Base-by-base conservation (phyloP, 2,797 vertebrate species). In the Lophotriccus pileatus region DNA sequence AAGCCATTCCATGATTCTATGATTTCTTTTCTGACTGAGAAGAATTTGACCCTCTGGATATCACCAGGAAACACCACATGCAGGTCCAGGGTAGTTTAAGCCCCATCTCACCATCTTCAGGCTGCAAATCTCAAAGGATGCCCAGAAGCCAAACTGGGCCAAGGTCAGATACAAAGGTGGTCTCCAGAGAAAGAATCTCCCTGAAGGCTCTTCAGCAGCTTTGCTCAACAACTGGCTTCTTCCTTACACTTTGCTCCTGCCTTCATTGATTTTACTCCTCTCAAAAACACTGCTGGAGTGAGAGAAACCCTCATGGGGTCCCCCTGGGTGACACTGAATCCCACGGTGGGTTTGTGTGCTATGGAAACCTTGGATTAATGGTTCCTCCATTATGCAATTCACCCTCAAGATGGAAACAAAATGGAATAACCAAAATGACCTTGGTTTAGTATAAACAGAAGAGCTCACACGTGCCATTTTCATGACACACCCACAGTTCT, bases 391-490 rank as follows among this genome's bases (percentile, higher is more conserved):
- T 2, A 15, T 4, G 11, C 41, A 59, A n/a, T 37, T n/a, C 21
- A 46, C 13, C 58, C 28, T 53, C 0, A 0, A 67, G 46, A 76
- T 7, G 7, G 46, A n/a, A n/a, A 67, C 13, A 32, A 32, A 55
- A 32, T 2, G 2, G 34, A 85, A 43, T 30, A 46, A 74, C 9
- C 21, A 60, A 56, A 85, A 56, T 32, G 55, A 50, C 13, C 27
- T 32, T 50, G 18, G n/a, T 39, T 36, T 28, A 68, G 55, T 7
- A 20, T 39, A 47, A 52, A 47, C 0, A 39, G 36, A 43, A 58
- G 20, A 32, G 30, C 18, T 25, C 24, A 59, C 16, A n/a, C 0
- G 0, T 2, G 3, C 49, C 2, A 10, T 47, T 69, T 47, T 9
- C 69, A 30, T 58, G 18, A 32, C 8, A 11, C 4, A 39, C 19